Percentiles rank a stretch among this genome's conserved stretches.
Evolutionary conservation across 2,113 vertebrate species (phyloP).

Genomic region (Cyanistes caeruleus): DNA sequence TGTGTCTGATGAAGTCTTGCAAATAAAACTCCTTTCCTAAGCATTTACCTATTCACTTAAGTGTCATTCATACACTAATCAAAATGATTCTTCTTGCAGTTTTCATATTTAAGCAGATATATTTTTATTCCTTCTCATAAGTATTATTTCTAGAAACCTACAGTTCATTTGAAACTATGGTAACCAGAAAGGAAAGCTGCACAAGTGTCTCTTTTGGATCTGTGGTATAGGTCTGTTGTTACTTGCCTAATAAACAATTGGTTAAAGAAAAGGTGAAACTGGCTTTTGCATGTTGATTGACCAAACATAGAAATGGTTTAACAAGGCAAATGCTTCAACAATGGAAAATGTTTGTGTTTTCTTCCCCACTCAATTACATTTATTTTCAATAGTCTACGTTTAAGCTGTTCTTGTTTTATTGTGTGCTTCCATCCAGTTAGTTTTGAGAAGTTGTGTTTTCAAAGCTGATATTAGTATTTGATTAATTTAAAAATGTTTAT

Average conservation of each 20-base stretch:
- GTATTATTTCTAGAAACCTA: conserved; percentile 40
- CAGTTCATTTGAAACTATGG: conserved; percentile 54
- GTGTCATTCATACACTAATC: background rate
- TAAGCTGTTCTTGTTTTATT: background rate
- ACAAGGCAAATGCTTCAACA: background rate
- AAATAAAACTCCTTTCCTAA: background rate
- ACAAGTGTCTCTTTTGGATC: background rate
- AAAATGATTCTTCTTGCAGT: background rate
- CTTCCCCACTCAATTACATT: background rate
- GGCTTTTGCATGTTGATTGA: background rate
- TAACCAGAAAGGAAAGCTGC: conserved; percentile 28
- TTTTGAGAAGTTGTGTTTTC: background rate
- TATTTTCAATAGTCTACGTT: background rate
- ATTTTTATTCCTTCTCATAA: conserved; percentile 41
- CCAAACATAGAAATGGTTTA: background rate
- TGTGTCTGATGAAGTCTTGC: background rate
- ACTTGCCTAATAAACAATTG: background rate
- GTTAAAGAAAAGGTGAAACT: background rate
- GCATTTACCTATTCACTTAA: background rate
- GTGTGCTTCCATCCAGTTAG: background rate
- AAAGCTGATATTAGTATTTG: background rate
- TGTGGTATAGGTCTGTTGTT: background rate
- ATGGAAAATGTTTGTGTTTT: background rate
- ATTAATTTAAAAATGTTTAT: background rate
- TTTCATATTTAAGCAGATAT: background rate